Evolutionary conservation across 2,113 vertebrate species (phyloP).

Genomic region (Proteles cristata): DNA sequence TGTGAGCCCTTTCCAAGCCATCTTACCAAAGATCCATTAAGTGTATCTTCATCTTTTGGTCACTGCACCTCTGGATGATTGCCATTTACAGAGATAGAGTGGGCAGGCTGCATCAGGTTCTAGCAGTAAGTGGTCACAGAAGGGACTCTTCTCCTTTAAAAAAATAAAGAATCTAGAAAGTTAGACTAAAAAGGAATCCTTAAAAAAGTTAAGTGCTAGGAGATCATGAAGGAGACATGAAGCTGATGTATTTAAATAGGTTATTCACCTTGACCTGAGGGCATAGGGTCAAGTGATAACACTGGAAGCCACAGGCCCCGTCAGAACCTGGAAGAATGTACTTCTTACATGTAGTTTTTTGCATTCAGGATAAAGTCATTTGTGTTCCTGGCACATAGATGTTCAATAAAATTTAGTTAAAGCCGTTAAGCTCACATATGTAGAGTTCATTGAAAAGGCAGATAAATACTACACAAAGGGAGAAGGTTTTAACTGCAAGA

Average conservation of each 20-base stretch:
- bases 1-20: neutral
- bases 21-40: neutral
- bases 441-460: neutral
- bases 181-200: neutral
- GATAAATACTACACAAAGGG: neutral
- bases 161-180: neutral
- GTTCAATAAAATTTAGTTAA: neutral
- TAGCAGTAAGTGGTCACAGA: neutral
- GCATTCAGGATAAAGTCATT: neutral
- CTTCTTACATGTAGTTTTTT: neutral
- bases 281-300: neutral
- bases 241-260: neutral
- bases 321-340: fast-evolving
- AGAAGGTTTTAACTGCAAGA: neutral
- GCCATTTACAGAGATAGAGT: neutral
- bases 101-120: neutral
- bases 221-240: neutral
- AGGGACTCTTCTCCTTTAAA: neutral
- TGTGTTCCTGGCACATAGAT: neutral
- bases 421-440: neutral
- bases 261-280: neutral
- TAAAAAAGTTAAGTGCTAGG: neutral
- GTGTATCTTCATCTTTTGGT: neutral
- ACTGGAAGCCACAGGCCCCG: no score
- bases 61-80: neutral